phyloP scores from a whole-genome alignment of 2,888 invertebrate genomes.

The Standfussiana lucernea region DNA sequence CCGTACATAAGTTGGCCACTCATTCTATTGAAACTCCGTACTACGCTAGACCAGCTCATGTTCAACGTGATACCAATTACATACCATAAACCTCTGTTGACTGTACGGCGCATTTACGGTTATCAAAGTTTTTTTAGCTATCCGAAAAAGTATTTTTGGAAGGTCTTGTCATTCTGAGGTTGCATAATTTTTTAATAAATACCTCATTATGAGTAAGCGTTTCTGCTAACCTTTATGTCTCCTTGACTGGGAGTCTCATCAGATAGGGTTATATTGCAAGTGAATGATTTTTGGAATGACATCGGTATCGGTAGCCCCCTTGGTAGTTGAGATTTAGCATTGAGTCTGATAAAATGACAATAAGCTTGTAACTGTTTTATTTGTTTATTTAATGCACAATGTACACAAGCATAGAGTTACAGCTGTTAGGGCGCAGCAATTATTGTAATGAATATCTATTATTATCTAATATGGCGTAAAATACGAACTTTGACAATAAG shows the following conservation, averaged over 20 bases:
- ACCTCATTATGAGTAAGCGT: constrained; percentile 21
- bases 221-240: neutral
- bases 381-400: too few species aligned
- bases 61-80: too few species aligned
- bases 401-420: too few species aligned
- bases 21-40: too few species aligned
- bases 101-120: constrained; percentile 6
- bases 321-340: neutral
- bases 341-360: neutral
- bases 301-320: neutral
- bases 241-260: constrained; percentile 1
- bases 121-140: neutral
- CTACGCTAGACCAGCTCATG: neutral
- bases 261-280: neutral
- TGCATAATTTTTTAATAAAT: constrained; percentile 10
- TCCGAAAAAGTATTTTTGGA: neutral
- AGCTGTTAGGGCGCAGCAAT: too few species aligned
- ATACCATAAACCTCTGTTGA: too few species aligned
- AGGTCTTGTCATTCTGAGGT: constrained; percentile 13
- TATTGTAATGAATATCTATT: too few species aligned
- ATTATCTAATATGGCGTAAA: too few species aligned
- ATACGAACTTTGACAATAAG: too few species aligned
- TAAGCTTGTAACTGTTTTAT: neutral
- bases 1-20: neutral
- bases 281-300: neutral